phyloP scores from a whole-genome alignment of 2,797 vertebrate genomes.

The Sebastes melanostomus region DNA sequence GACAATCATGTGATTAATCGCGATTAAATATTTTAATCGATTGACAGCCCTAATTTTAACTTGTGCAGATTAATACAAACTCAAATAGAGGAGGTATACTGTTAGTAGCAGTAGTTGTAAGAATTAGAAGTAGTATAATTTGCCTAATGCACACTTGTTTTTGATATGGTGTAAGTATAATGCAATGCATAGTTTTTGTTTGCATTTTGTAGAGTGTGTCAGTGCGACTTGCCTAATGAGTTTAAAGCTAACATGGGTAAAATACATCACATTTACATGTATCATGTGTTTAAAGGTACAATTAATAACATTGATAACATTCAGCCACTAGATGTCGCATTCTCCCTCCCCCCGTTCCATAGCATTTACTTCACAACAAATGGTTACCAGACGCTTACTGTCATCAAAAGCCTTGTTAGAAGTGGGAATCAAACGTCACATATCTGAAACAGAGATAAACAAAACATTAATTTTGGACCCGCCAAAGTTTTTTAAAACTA shows the following conservation, averaged over 20 bases:
- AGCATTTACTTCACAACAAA: too few relatives aligned
- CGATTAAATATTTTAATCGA: too few relatives aligned
- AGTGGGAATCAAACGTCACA: too few relatives aligned
- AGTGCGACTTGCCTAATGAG: background rate
- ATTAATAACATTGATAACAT: too few relatives aligned
- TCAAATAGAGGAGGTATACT: background rate
- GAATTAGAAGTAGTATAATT: background rate
- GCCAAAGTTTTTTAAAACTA: too few relatives aligned
- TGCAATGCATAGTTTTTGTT: background rate
- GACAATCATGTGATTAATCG: too few relatives aligned
- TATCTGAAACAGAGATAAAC: too few relatives aligned
- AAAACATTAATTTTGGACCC: too few relatives aligned
- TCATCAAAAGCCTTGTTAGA: too few relatives aligned
- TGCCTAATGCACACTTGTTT: background rate
- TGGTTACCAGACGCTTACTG: rapidly evolving
- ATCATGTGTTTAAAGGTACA: background rate
- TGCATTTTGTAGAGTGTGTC: background rate
- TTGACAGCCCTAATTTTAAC: background rate
- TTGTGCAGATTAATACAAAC: background rate
- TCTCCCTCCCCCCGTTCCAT: too few relatives aligned
- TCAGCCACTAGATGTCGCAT: too few relatives aligned
- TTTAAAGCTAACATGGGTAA: background rate
- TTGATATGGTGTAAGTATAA: background rate
- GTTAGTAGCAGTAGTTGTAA: background rate
- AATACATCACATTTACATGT: background rate